Base-by-base conservation (phyloP, 2,797 vertebrate species). In the Pangasius krempfi region DNA sequence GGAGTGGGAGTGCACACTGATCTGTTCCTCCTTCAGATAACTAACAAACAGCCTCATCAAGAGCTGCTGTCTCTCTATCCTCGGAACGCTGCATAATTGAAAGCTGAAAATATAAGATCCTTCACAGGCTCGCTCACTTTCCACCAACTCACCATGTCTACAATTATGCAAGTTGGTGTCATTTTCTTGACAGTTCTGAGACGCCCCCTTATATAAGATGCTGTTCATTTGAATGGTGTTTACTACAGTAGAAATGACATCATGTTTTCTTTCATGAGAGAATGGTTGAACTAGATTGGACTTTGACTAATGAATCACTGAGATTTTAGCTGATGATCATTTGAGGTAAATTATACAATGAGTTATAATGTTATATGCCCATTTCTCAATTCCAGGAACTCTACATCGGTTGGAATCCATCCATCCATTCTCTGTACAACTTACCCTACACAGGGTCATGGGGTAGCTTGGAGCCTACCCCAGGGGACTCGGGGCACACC, bases 91-190 rank as follows among this genome's bases (percentile, higher is more conserved):
- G 79, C 20, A 70, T 85, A 37, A 76, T 58, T 66, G 25, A 76
- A 33, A 82, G 86, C 64, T 88, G 76, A 50, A 89, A 83, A 87
- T 56, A 44, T 4, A 52, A 72, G 25, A 68, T 84, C 27, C 66
- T 54, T 86, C 81, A 30, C 78, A 82, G 75, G 76, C 9, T 85
- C 52, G 70, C 73, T 72, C 79, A 27, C 84, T 30, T 68, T 81
- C 84, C 27, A 64, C 40, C 13, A 6, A n/a, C 27, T 12, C 54
- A 30, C 37, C 5, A 83, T 44, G n/a, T 76, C 50, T 85, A 3
- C 54, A 44, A 40, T 40, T 86, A 14, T 44, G 50, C 40, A 14
- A 18, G 60, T 89, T 87, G 40, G n/a, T 80, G 76, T 66, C 47
- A 22, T 54, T 13, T 60, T 56, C 40, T 40, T 22, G 56, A 85